Percentiles rank a stretch among this genome's conserved stretches.
These are phyloP conservation scores for Neodiprion virginianus DNA, from an alignment of 1,140 invertebrate genomes.

Conservation along the genomic window DNA sequence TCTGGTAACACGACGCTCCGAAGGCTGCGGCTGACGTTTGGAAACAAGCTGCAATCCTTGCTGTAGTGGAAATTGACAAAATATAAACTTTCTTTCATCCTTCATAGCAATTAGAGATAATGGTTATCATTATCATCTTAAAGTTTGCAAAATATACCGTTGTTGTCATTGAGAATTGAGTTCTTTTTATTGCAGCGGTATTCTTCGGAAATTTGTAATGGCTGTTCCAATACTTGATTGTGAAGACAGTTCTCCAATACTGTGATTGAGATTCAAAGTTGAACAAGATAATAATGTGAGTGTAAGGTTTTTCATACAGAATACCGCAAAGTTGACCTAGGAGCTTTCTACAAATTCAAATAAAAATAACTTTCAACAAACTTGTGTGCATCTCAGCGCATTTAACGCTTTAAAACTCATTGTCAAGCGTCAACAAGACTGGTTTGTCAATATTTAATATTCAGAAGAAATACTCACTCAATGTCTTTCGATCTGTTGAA, in stretches of 20 bases:
- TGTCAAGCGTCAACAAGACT: neutral
- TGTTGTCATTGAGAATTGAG: no score
- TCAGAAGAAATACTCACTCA: slow-evolving; percentile 40
- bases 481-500: slow-evolving; percentile 55
- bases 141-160: slow-evolving; percentile 1
- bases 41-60: slow-evolving; percentile 52
- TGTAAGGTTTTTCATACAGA: slow-evolving; percentile 5
- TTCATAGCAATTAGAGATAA: neutral
- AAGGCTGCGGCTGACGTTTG: slow-evolving; percentile 48
- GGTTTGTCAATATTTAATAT: slow-evolving; percentile 11
- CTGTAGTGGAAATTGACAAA: slow-evolving; percentile 36
- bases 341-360: neutral
- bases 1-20: slow-evolving; percentile 44
- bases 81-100: slow-evolving; percentile 1
- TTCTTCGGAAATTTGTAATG: no score
- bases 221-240: no score
- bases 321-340: neutral
- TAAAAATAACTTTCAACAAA: neutral
- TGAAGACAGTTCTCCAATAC: no score
- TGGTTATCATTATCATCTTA: neutral
- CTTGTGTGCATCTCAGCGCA: neutral
- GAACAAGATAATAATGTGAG: no score
- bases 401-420: slow-evolving; percentile 2
- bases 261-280: no score
- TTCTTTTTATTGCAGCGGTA: no score